Percentiles rank a stretch among this genome's conserved stretches.
Evolutionary conservation across 1,140 invertebrate genomes (phyloP).

Genomic region (Heliconius congener): DNA sequence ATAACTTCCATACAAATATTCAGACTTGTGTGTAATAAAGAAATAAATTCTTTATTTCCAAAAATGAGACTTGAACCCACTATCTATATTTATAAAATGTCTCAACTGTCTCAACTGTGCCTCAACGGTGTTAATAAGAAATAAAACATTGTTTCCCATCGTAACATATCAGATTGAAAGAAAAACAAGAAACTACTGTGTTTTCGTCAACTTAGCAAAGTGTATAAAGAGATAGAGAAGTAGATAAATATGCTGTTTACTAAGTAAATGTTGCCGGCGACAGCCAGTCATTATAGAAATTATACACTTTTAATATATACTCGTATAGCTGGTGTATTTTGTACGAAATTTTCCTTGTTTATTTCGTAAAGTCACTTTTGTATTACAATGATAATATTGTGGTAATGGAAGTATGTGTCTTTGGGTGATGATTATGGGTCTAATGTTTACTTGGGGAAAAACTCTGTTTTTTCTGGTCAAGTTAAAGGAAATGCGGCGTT

Average conservation of each 20-base stretch:
- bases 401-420: too few relatives aligned
- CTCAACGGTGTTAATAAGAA: neutral
- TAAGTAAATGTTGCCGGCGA: neutral
- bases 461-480: too few relatives aligned
- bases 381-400: too few relatives aligned
- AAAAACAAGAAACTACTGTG: neutral
- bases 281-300: neutral
- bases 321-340: neutral
- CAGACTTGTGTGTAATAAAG: too few relatives aligned
- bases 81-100: neutral
- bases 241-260: neutral
- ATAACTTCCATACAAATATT: too few relatives aligned
- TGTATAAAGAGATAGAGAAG: conserved; percentile 1
- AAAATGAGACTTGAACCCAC: neutral
- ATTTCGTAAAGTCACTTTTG: neutral
- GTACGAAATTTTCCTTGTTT: neutral
- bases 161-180: neutral
- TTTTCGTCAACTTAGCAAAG: conserved; percentile 7
- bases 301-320: neutral
- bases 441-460: too few relatives aligned
- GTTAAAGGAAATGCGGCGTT: too few relatives aligned
- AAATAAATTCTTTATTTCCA: neutral
- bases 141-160: neutral
- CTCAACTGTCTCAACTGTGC: neutral
- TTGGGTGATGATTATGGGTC: too few relatives aligned